Evolutionary conservation across 2,113 vertebrate genomes (phyloP).

Genomic region (Corynorhinus townsendii): DNA sequence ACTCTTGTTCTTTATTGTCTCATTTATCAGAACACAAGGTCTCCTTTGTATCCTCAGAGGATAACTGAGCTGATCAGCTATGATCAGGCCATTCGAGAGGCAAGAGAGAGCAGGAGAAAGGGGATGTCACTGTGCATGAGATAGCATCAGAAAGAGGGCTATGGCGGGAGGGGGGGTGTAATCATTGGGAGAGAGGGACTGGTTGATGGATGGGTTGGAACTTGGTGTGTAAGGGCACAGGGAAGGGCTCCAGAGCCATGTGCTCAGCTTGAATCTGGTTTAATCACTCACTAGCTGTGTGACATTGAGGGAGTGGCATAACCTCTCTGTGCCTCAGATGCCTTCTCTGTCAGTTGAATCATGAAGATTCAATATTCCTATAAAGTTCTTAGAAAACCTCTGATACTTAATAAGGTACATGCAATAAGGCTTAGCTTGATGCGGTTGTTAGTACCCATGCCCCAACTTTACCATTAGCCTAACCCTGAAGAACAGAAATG

Average conservation of each 20-base stretch:
- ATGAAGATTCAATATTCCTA: neutral
- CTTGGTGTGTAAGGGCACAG: neutral
- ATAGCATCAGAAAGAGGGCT: neutral
- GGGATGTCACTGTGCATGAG: rapidly evolving
- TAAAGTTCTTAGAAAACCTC: neutral
- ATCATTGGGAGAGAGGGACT: neutral
- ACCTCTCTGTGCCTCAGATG: neutral
- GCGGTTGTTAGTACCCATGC: too few species aligned
- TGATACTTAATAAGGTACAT: neutral
- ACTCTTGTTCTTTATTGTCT: slow-evolving; percentile 7
- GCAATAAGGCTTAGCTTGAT: rapidly evolving
- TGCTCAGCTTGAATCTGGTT: neutral
- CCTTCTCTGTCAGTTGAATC: neutral
- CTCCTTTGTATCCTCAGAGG: neutral
- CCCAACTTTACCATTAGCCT: neutral
- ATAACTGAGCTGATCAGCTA: neutral
- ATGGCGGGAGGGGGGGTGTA: rapidly evolving
- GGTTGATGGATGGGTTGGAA: too few species aligned
- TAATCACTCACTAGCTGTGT: neutral
- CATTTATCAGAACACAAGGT: neutral
- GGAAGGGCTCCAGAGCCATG: neutral
- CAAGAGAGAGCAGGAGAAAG: too few species aligned
- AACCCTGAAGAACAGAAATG: neutral
- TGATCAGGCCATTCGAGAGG: neutral
- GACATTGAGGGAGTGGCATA: neutral